Evolutionary conservation across 2,797 vertebrate genomes (phyloP), one percentile per base, ranked within the genome.

Genomic region (Gila robusta): DNA sequence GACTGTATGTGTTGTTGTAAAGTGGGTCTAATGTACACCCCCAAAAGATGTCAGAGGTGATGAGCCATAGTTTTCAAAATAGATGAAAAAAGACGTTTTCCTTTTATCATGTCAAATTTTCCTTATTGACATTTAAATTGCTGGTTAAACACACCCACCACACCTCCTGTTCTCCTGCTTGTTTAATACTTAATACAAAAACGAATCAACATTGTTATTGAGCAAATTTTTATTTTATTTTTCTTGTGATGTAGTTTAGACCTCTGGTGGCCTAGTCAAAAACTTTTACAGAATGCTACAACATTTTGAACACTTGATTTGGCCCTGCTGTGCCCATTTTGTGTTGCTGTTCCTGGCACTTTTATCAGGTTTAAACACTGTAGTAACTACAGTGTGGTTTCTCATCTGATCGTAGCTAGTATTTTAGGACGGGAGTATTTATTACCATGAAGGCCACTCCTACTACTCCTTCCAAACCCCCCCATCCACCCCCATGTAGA

Each of bases 381-480:
- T 14, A 67, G 73, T 49, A 81, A n/a, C 62, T 81, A 35, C 41
- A 47, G 6, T 52, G 44, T 81, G 79, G 41, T 47, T 71, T 49
- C 28, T 49, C 0, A 5, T 71, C 12, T 85, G 83, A 49, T 21
- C 4, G 11, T 86, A 81, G 80, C 86, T 81, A 86, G 86, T 73
- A 88, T 88, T 91, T 49, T 89, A 41, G 67, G 19, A 59, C 44
- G 5, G 7, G 54, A 9, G 59, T 87, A 83, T 85, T 81, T 80
- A 78, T 83, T 66, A 80, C 44, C 81, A 28, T 54, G n/a, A 74
- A 47, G 56, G 69, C 41, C 73, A 64, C 74, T 79, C 66, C 76
- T 86, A 74, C 69, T 82, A 39, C 21, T 87, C 81, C 86, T 78
- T n/a, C 54, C 37, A 64, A 39, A 85, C 23, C 5, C 74, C 73